Base-by-base conservation (phyloP, 2,888 invertebrate genomes). In the Scaptomyza cyrtandrae region DNA sequence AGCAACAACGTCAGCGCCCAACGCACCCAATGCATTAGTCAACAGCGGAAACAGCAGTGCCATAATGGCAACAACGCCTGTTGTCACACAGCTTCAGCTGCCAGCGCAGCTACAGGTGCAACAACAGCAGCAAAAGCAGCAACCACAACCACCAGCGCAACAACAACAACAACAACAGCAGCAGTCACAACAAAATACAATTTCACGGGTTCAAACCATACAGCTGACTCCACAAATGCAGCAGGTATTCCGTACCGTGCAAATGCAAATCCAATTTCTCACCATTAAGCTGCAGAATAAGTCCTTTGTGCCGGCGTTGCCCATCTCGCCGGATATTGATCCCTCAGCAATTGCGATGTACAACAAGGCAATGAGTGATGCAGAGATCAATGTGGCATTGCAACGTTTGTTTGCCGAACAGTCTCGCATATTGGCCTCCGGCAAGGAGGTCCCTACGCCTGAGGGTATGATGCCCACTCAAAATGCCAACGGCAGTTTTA, bases 141-240 rank as follows among this genome's bases (percentile, higher is more conserved):
- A 74, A 39, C 75, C 71, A 13, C 74, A 35, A 56, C 52, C 46
- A 24, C 24, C 24, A 5, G 5, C 7, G 63, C 85, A 19, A 19
- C 68, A 66, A 11, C 83, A 73, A 54, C 82, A 88, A 48, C 90
- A 90, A 6, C 90, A 73, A 6, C 82, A 66, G 31, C 89, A 88
- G 44, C 89, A 90, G 6, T 82, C 67, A 33, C 89, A 88, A 46
- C 90, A 90, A 53, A 91, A 91, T 41, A 90, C 92, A 13, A 91
- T 93, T 16, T 95, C 95, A 69, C 93, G 95, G 69, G 94, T 95
- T 57, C 95, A 95, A 87, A 95, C 95, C 10, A 95, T 96, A 75
- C 95, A 96, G 83, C 90, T 96, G 52, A 95, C 95, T 14, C 94
- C 95, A 11, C 95, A 95, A 82, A 96, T 95, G 85, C 96, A 96